phyloP scores from a whole-genome alignment of 2,797 vertebrate species.

The Sebastes itinus region DNA sequence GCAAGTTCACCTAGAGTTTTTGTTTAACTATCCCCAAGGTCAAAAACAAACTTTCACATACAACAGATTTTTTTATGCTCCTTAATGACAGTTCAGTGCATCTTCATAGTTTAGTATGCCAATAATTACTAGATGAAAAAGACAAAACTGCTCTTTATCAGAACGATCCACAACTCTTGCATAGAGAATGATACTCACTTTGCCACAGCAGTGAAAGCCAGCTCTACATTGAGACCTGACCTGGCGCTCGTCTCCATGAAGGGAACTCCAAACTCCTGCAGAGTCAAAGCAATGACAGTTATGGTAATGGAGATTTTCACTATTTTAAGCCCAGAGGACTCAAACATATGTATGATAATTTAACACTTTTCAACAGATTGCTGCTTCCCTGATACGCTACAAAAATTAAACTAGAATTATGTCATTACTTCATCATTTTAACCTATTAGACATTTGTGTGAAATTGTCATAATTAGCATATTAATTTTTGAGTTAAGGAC shows the following conservation, averaged over 20 bases:
- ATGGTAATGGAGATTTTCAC: background rate
- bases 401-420: background rate
- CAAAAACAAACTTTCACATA: background rate
- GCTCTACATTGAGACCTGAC: constrained; percentile 90
- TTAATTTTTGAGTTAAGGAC: no score
- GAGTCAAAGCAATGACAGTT: constrained; percentile 36
- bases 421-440: no score
- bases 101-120: background rate
- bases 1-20: background rate
- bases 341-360: background rate
- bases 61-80: background rate
- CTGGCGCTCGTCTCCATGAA: constrained; percentile 97
- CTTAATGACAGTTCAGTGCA: background rate
- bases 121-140: background rate
- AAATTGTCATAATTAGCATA: no score
- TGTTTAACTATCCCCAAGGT: background rate
- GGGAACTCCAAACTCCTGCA: constrained; percentile 92
- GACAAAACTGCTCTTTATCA: background rate
- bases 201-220: constrained; percentile 92
- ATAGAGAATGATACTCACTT: constrained; percentile 83
- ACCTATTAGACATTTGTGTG: no score
- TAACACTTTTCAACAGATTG: background rate
- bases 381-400: background rate
- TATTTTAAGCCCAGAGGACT: background rate
- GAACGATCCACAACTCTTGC: background rate